Conservation (phyloP, 1,140 invertebrate genomes). For the Bursaphelenchus mucronatus region DNA sequence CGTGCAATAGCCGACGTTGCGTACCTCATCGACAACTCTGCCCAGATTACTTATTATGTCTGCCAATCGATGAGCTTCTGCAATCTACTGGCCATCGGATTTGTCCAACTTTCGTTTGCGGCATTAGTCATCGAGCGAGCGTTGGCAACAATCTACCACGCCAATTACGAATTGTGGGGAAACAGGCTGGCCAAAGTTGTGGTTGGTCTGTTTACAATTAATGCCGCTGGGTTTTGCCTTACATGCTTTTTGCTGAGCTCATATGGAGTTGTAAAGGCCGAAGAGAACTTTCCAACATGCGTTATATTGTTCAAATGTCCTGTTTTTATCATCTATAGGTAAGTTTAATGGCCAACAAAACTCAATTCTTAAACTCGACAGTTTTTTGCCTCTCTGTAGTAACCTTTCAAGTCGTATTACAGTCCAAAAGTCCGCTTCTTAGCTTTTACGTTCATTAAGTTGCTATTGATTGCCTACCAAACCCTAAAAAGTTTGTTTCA, state of each 20-base stretch:
- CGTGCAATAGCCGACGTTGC: background rate
- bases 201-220: background rate
- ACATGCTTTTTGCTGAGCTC: background rate
- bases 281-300: background rate
- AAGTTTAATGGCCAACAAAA: background rate
- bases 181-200: background rate
- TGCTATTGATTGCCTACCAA: too few species aligned
- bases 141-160: background rate
- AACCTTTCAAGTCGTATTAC: too few species aligned
- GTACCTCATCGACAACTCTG: background rate
- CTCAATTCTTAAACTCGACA: background rate
- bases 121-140: background rate
- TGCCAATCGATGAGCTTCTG: background rate
- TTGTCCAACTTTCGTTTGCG: background rate
- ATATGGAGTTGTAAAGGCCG: too few species aligned
- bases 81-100: background rate
- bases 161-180: constrained; percentile 1
- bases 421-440: too few species aligned
- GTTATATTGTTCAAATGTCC: background rate
- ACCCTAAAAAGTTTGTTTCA: background rate
- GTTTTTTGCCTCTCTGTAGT: too few species aligned
- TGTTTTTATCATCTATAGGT: background rate
- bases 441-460: too few species aligned
- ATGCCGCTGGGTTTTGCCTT: background rate
- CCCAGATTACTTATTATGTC: background rate